A percentile compares a stretch with the other conserved stretches of the same genome.
phyloP scores from a whole-genome alignment of 2,797 vertebrate genomes.

The Chiloscyllium punctatum region DNA sequence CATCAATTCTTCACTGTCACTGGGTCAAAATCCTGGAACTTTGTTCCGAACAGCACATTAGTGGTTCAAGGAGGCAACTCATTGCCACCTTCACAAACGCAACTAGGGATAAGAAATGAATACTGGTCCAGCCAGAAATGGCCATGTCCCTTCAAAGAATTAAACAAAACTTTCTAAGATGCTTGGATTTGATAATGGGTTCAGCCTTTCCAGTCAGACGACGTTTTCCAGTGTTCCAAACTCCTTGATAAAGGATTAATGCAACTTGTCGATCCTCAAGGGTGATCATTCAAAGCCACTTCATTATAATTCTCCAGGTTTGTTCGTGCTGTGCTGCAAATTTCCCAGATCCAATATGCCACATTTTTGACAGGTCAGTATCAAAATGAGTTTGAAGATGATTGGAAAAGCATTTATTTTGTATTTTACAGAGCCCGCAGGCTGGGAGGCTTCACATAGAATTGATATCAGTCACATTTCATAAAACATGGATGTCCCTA shows the following conservation, averaged over 20 bases:
- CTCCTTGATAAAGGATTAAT: neutral
- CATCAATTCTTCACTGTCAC: too few relatives aligned
- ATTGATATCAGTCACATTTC: neutral
- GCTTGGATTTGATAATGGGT: neutral
- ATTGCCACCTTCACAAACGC: too few relatives aligned
- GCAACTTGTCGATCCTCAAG: neutral
- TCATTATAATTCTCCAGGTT: neutral
- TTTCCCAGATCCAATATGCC: neutral
- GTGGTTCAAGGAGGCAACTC: too few relatives aligned
- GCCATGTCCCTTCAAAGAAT: too few relatives aligned
- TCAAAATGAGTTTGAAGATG: neutral
- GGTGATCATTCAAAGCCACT: neutral
- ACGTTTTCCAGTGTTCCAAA: neutral
- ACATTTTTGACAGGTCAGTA: neutral
- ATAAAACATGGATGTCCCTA: neutral
- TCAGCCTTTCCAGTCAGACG: neutral
- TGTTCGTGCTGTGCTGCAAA: too few relatives aligned
- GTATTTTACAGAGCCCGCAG: neutral
- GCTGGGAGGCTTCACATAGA: neutral
- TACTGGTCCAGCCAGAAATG: too few relatives aligned
- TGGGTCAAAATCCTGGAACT: too few relatives aligned
- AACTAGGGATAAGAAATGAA: too few relatives aligned
- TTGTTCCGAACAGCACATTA: too few relatives aligned
- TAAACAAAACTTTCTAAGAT: neutral
- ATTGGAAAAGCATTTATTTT: neutral